phyloP scores from a whole-genome alignment of 2,888 invertebrate genomes.

The Ptilodon capucinus region DNA sequence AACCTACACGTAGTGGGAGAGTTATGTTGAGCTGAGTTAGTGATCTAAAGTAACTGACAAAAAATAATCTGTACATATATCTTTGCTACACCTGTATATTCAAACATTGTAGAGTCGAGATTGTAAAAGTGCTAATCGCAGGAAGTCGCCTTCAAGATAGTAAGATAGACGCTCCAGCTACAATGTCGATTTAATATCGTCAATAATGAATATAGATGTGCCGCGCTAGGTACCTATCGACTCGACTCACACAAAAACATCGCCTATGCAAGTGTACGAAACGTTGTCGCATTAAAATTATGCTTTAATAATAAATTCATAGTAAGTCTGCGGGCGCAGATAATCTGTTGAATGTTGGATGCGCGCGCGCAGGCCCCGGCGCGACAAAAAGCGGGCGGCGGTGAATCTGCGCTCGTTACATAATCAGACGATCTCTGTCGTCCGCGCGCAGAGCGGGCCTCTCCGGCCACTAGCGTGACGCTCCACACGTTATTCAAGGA shows the following conservation, averaged over 20 bases:
- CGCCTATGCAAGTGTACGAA: neutral
- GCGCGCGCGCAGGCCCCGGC: slow-evolving; percentile 26
- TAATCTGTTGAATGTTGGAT: slow-evolving; percentile 56
- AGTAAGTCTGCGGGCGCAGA: slow-evolving; percentile 32
- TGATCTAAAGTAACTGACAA: too few relatives aligned
- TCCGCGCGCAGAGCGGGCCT: slow-evolving; percentile 16
- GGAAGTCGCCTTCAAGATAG: neutral
- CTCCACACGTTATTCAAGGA: slow-evolving; percentile 4
- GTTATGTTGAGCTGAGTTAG: too few relatives aligned
- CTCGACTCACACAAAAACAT: neutral
- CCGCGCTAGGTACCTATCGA: neutral
- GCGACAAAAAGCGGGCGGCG: slow-evolving; percentile 46
- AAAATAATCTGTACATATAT: too few relatives aligned
- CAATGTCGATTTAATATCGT: neutral
- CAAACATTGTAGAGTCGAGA: too few relatives aligned
- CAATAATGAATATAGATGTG: neutral
- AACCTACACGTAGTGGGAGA: too few relatives aligned
- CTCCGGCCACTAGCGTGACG: slow-evolving; percentile 25
- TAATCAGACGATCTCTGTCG: slow-evolving; percentile 50
- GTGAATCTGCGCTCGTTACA: slow-evolving; percentile 56
- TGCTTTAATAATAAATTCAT: slow-evolving; percentile 3
- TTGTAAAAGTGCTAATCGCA: too few relatives aligned
- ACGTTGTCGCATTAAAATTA: slow-evolving; percentile 2
- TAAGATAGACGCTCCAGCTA: neutral
- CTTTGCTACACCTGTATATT: too few relatives aligned